These are phyloP conservation scores for Amphiprion ocellaris DNA, from an alignment of 2,113 vertebrate species.

Conservation along the genomic window DNA sequence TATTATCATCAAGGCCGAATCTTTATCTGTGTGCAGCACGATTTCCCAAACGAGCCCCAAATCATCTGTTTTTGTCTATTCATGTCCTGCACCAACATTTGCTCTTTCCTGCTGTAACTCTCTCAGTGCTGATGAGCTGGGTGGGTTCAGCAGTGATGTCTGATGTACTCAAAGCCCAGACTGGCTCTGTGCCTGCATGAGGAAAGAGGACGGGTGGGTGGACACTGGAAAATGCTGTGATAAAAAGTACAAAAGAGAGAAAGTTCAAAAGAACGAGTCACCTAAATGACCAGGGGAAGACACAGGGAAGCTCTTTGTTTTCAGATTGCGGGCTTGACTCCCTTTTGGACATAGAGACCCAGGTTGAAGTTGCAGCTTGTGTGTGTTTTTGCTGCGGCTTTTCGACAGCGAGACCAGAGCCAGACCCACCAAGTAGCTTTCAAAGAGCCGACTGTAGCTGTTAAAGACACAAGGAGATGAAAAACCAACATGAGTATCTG, in stretches of 20 bases:
- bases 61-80: constrained; percentile 60
- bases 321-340: constrained; percentile 70
- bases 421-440: constrained; percentile 41
- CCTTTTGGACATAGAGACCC: constrained; percentile 27
- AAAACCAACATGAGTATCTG: constrained; percentile 42
- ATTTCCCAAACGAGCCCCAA: constrained; percentile 57
- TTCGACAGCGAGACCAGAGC: constrained; percentile 44
- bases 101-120: constrained; percentile 77
- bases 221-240: constrained; percentile 67
- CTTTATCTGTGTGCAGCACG: constrained; percentile 54
- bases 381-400: constrained; percentile 50
- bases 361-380: constrained; percentile 29
- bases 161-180: constrained; percentile 52
- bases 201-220: constrained; percentile 80
- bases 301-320: constrained; percentile 61
- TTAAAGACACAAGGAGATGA: constrained; percentile 52
- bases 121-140: constrained; percentile 58
- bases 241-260: constrained; percentile 69
- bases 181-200: constrained; percentile 45
- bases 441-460: constrained; percentile 55
- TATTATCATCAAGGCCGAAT: background rate
- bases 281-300: constrained; percentile 53
- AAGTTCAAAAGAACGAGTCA: constrained; percentile 47
- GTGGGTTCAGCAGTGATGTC: constrained; percentile 33
- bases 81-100: constrained; percentile 40